A percentile compares a stretch with the other conserved stretches of the same genome.
These are phyloP conservation scores for Heliconius hewitsoni DNA, from an alignment of 1,140 invertebrate species.

Conservation along the genomic window DNA sequence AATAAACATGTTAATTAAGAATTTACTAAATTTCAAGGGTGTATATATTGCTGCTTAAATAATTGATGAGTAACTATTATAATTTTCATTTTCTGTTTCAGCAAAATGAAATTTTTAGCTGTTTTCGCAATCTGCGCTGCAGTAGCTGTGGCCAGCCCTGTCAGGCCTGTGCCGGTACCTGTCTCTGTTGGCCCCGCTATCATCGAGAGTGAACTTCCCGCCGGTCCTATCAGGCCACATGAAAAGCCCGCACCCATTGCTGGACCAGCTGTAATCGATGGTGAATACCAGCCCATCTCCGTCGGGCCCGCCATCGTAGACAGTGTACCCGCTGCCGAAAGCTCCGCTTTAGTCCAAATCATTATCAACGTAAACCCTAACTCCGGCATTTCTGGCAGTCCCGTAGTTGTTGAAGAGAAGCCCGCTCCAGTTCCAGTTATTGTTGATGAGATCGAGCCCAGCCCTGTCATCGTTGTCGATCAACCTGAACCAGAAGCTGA, in stretches of 20 bases:
- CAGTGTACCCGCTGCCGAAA: constrained; percentile 21
- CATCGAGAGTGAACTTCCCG: constrained; percentile 33
- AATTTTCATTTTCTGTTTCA: background rate
- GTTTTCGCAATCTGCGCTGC: constrained; percentile 54
- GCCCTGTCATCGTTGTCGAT: too few species aligned
- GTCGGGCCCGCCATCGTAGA: background rate
- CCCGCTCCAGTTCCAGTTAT: background rate
- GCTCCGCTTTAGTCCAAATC: constrained; percentile 19
- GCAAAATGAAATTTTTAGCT: constrained; percentile 64
- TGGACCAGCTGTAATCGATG: constrained; percentile 20
- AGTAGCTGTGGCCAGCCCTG: constrained; percentile 51
- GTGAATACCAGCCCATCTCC: background rate
- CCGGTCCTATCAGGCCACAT: constrained; percentile 32
- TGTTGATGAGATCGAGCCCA: background rate
- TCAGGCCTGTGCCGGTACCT: constrained; percentile 37
- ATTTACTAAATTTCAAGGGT: background rate
- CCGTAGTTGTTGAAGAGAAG: constrained; percentile 12
- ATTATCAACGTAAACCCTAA: background rate
- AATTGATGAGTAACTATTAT: too few species aligned
- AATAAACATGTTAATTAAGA: too few species aligned
- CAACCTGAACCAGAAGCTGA: too few species aligned
- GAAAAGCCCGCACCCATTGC: constrained; percentile 17
- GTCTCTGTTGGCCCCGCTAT: constrained; percentile 37
- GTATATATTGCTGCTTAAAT: too few species aligned
- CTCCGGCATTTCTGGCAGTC: background rate